phyloP scores from a whole-genome alignment of 2,888 invertebrate genomes.

The Eupithecia tripunctaria region DNA sequence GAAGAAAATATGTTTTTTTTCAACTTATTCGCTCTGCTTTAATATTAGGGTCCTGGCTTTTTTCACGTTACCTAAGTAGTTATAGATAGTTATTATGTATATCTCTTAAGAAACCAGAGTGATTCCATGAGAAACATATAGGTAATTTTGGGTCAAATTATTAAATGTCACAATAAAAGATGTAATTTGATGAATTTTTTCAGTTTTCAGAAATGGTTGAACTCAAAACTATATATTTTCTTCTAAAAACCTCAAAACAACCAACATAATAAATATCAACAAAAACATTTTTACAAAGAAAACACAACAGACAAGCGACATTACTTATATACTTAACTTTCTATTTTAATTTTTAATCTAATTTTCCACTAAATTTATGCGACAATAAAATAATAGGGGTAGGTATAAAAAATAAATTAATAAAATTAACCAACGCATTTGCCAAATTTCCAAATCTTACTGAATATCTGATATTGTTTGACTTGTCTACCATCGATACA shows the following conservation, averaged over 20 bases:
- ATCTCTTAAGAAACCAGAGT: background rate
- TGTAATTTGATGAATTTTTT: background rate
- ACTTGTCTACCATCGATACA: background rate
- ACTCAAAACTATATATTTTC: background rate
- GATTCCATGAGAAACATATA: no score
- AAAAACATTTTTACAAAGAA: constrained; percentile 46
- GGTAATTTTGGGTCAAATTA: background rate
- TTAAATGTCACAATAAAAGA: background rate
- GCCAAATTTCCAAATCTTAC: constrained; percentile 5
- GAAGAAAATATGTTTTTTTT: constrained; percentile 21
- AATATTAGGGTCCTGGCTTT: background rate
- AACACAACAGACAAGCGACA: constrained; percentile 59
- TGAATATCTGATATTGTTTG: background rate
- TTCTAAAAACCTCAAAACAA: constrained; percentile 28
- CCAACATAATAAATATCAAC: constrained; percentile 25
- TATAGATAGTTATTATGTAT: background rate
- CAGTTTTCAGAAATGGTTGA: background rate
- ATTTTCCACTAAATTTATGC: constrained; percentile 54
- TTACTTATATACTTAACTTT: constrained; percentile 56
- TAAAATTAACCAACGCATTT: constrained; percentile 27
- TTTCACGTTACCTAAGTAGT: background rate
- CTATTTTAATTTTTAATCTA: constrained; percentile 51
- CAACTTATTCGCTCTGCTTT: background rate
- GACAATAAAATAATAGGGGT: constrained; percentile 37
- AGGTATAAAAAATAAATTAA: constrained; percentile 41